These are phyloP conservation scores for Rhinella marina DNA, from an alignment of 2,797 vertebrate genomes.

Conservation along the genomic window DNA sequence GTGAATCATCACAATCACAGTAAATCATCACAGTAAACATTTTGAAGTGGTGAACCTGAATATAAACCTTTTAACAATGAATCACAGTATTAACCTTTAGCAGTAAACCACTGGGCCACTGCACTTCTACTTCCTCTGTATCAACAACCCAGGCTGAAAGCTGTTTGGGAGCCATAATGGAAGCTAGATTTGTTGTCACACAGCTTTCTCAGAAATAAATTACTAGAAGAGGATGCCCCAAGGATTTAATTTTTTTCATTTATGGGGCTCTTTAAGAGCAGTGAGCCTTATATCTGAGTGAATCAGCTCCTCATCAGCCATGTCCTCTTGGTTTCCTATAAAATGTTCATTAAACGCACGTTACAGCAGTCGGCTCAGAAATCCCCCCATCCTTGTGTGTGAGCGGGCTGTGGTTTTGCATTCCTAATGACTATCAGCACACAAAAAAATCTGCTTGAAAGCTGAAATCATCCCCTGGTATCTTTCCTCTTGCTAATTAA, in stretches of 20 bases:
- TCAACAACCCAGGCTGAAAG: no score
- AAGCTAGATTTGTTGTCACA: not conserved
- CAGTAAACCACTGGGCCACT: no score
- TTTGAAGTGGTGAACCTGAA: no score
- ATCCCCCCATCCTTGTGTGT: not conserved
- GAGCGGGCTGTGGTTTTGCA: constrained; percentile 13
- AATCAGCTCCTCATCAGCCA: not conserved
- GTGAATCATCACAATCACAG: no score
- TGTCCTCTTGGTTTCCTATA: not conserved
- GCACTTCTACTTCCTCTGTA: no score
- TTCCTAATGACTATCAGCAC: constrained; percentile 21
- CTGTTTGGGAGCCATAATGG: no score
- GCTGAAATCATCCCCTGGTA: constrained; percentile 12
- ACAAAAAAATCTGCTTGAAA: constrained; percentile 24
- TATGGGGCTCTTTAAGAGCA: not conserved
- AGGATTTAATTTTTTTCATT: not conserved
- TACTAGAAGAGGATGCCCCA: not conserved
- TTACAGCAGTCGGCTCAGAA: not conserved
- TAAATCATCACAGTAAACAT: no score
- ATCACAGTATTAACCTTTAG: no score
- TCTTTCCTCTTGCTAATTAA: constrained; percentile 30
- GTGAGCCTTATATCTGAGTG: not conserved
- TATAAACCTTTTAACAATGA: no score
- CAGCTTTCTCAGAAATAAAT: not conserved
- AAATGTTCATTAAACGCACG: constrained; percentile 20